Percentiles rank a stretch among this genome's conserved stretches.
Conservation (phyloP, 64 coral and sea anemone genomes). For the Trachythela sp. region DNA sequence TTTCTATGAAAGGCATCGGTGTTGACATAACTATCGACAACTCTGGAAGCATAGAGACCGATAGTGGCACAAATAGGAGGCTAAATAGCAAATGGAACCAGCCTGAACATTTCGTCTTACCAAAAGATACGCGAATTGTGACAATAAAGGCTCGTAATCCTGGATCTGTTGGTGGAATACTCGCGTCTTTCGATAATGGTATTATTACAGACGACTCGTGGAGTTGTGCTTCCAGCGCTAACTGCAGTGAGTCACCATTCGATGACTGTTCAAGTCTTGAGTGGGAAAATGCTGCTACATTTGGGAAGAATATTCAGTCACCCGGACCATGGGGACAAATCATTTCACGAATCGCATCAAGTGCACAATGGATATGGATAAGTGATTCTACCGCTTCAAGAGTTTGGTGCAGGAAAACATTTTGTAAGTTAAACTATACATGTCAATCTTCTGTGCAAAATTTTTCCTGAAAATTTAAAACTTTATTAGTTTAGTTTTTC, state of each 20-base stretch:
- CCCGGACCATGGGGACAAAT: not conserved
- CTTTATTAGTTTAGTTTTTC: no score
- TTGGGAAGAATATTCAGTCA: not conserved
- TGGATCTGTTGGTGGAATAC: not conserved
- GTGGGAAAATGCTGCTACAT: not conserved
- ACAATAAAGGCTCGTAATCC: not conserved
- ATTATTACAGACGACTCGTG: not conserved
- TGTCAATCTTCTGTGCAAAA: no score
- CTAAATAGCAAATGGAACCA: no score
- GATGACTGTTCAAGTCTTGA: not conserved
- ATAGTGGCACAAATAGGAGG: no score
- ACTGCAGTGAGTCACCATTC: not conserved
- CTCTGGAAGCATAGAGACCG: no score
- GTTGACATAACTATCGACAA: no score
- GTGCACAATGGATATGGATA: not conserved
- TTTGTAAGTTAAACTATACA: not conserved
- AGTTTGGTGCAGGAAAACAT: not conserved
- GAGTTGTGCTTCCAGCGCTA: not conserved
- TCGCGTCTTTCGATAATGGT: not conserved
- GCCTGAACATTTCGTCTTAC: no score
- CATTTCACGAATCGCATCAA: not conserved
- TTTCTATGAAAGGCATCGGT: no score
- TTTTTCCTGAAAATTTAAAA: no score
- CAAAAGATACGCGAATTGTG: no score
- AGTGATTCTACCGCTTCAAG: not conserved